Base-by-base conservation (phyloP, 2,888 invertebrate species). In the Didymodactylos carnosus region DNA sequence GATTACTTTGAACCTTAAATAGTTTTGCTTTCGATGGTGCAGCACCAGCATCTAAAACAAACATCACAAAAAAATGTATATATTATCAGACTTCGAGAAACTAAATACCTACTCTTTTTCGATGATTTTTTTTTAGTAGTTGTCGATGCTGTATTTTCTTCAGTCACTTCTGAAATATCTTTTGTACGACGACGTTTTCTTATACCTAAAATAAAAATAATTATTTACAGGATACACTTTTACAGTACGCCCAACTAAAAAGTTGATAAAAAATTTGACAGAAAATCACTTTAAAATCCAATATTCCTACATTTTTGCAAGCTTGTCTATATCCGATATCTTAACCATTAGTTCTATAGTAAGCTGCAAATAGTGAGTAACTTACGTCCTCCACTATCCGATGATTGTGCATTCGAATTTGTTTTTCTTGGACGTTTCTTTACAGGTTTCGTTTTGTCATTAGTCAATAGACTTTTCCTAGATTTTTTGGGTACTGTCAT, bases 1-100 rank as follows among this genome's bases (percentile, higher is more conserved):
- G 70, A 73, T 73, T 73, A 27, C 73, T 73, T 39, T 70, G 41
- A n/a, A 73, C 70, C 23, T 73, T 73, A 10, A 62, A 46, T 46
- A 73, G n/a, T n/a, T 70, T 43, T 43, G 69, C 27, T 49, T 73
- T 73, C 40, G 62, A 10, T 62, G n/a, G 29, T 8, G 62, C 11
- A 1, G 13, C 3, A 19, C 35, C 27, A 7, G 3, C 5, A 5
- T 27, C 19, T 29, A 2, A 35, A 35, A 62, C 7, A 29, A 29
- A 19, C 0, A 35, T 13, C 19, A 5, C 6, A 25, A 29, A 62
- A 35, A 27, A 29, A 7, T 19, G 27, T 11, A 29, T 27, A 29
- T 27, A 29, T n/a, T n/a, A n/a, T n/a, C n/a, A n/a, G n/a, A n/a
- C n/a, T n/a, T n/a, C n/a, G n/a, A n/a, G 35, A 16, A 35, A 49